phyloP scores from a whole-genome alignment of 2,888 invertebrate species.

The Dynastes grantii region DNA sequence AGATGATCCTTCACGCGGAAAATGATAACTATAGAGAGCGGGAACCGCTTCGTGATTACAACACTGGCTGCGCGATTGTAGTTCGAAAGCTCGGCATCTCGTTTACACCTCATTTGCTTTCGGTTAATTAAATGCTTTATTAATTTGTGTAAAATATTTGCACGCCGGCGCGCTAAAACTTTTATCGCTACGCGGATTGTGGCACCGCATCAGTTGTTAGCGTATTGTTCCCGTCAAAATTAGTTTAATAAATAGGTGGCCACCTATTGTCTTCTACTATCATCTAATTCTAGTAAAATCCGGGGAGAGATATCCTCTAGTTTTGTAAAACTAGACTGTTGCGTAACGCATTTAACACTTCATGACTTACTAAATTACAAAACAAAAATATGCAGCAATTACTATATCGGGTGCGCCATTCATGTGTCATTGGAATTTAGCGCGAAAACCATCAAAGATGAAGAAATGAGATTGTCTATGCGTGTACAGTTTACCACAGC shows the following conservation, averaged over 20 bases:
- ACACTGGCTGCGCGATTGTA: conserved; percentile 24
- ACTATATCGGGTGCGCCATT: no score
- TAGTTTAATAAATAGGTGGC: conserved; percentile 19
- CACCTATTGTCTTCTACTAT: no score
- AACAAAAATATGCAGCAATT: no score
- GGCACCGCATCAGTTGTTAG: background rate
- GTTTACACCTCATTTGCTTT: conserved; percentile 47
- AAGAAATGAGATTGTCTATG: no score
- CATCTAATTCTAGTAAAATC: no score
- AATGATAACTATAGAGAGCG: conserved; percentile 51
- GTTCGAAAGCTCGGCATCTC: conserved; percentile 37
- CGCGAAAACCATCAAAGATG: no score
- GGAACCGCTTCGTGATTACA: conserved; percentile 33
- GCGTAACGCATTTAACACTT: no score
- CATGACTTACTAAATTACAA: no score
- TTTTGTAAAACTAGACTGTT: no score
- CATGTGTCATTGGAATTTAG: no score
- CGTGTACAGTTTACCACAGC: no score
- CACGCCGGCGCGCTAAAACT: conserved; percentile 16
- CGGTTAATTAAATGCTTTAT: conserved; percentile 47
- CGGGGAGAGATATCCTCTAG: no score
- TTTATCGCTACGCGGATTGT: background rate
- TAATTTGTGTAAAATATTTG: conserved; percentile 43
- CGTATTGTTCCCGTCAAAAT: conserved; percentile 27
- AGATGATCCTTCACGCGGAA: conserved; percentile 51